Percentiles rank a stretch among this genome's conserved stretches.
These are phyloP conservation scores for Operophtera brumata DNA, from an alignment of 2,888 invertebrate species.

Conservation along the genomic window DNA sequence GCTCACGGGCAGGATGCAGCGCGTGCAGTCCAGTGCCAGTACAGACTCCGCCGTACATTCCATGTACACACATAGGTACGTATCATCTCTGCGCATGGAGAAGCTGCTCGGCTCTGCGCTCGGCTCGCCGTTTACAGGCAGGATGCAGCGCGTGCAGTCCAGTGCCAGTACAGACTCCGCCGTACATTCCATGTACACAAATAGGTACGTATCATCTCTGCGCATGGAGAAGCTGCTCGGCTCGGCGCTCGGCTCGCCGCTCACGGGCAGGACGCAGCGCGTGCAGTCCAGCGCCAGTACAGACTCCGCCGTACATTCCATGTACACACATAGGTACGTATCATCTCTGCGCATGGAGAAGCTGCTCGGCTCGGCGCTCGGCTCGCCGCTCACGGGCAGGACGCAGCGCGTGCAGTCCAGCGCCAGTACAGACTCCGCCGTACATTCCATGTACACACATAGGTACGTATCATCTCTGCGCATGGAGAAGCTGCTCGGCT, in stretches of 20 bases:
- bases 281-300: slow-evolving; percentile 91
- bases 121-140: slow-evolving; percentile 85
- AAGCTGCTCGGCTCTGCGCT: slow-evolving; percentile 83
- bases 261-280: slow-evolving; percentile 83
- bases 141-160: slow-evolving; percentile 86
- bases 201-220: slow-evolving; percentile 69
- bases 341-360: slow-evolving; percentile 78
- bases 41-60: slow-evolving; percentile 95
- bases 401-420: slow-evolving; percentile 87
- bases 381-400: slow-evolving; percentile 85
- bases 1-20: slow-evolving; percentile 83
- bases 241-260: slow-evolving; percentile 85
- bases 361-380: slow-evolving; percentile 82
- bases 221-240: slow-evolving; percentile 83
- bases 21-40: slow-evolving; percentile 89
- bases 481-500: slow-evolving; percentile 83
- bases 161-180: slow-evolving; percentile 94
- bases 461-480: slow-evolving; percentile 68
- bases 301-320: slow-evolving; percentile 94
- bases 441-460: slow-evolving; percentile 92
- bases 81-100: slow-evolving; percentile 71
- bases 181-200: slow-evolving; percentile 92
- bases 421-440: slow-evolving; percentile 93
- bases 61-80: slow-evolving; percentile 86
- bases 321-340: slow-evolving; percentile 84